Conservation (phyloP, 1,140 invertebrate species). For the Phymorhynchus buccinoides region DNA sequence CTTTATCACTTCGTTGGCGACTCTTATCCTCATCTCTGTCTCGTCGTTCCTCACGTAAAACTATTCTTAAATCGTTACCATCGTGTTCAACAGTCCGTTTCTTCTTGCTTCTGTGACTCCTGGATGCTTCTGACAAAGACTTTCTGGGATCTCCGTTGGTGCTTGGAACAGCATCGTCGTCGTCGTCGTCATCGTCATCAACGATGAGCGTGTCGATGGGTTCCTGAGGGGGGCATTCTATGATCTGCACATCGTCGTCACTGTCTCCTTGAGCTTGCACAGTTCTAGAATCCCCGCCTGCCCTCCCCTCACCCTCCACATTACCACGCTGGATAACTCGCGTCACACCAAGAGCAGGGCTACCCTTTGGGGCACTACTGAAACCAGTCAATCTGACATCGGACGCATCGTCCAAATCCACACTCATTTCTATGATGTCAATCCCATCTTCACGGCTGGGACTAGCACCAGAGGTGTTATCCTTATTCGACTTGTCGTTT, state of each 20-base stretch:
- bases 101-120: constrained; percentile 40
- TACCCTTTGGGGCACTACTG: not conserved
- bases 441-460: constrained; percentile 22
- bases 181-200: constrained; percentile 37
- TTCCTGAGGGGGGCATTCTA: constrained; percentile 23
- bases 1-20: constrained; percentile 1
- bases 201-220: constrained; percentile 35
- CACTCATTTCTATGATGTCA: constrained; percentile 14
- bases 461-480: not conserved
- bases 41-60: constrained; percentile 28
- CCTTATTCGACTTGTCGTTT: not conserved
- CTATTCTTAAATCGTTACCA: constrained; percentile 35
- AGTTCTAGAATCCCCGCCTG: constrained; percentile 17
- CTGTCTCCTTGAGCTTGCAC: constrained; percentile 30
- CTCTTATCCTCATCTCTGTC: constrained; percentile 20
- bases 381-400: not conserved
- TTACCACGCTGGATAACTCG: constrained; percentile 9
- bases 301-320: constrained; percentile 3
- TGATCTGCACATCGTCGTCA: constrained; percentile 37
- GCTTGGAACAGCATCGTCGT: constrained; percentile 15
- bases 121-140: constrained; percentile 38
- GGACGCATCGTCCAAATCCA: constrained; percentile 5
- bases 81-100: constrained; percentile 30
- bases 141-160: constrained; percentile 31
- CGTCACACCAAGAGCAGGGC: constrained; percentile 11